Conservation (phyloP, 2,888 invertebrate genomes). For the Thelaira solivaga region DNA sequence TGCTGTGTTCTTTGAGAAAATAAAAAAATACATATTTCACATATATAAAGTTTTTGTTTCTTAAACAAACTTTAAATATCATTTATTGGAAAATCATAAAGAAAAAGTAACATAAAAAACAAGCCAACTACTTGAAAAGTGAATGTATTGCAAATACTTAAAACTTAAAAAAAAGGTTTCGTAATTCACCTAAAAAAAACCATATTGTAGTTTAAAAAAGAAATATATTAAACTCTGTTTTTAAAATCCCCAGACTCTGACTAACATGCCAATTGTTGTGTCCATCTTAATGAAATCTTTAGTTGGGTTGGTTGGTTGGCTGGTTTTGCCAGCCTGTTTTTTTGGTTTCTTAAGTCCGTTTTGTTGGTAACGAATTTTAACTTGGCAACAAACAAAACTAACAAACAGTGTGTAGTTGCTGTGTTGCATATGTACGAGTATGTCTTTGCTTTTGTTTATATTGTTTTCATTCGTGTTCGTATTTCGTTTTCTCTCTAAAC, state of each 20-base stretch:
- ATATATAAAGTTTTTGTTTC: conserved; percentile 1
- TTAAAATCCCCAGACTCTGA: conserved; percentile 40
- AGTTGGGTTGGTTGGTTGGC: conserved; percentile 11
- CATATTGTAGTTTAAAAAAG: not conserved
- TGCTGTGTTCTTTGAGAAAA: not conserved
- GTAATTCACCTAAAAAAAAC: conserved; percentile 29
- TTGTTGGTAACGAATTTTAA: conserved; percentile 22
- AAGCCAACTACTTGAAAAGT: conserved; percentile 32
- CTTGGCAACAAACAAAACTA: not conserved
- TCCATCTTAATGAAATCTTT: conserved; percentile 40
- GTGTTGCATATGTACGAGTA: too few relatives aligned
- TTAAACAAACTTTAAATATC: conserved; percentile 10
- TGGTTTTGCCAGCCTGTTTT: not conserved
- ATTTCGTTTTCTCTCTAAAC: conserved; percentile 6
- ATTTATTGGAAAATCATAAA: not conserved
- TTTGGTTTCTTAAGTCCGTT: conserved; percentile 1
- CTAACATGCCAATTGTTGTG: conserved; percentile 47
- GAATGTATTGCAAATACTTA: conserved; percentile 48
- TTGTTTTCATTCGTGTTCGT: conserved; percentile 16
- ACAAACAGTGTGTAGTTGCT: not conserved
- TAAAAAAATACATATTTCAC: not conserved
- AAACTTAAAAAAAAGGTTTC: conserved; percentile 16
- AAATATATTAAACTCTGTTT: conserved; percentile 14
- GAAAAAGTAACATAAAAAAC: conserved; percentile 12
- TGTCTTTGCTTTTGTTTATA: conserved; percentile 17